Conservation (phyloP, 2,113 vertebrate species). For the Syrrhaptes paradoxus region DNA sequence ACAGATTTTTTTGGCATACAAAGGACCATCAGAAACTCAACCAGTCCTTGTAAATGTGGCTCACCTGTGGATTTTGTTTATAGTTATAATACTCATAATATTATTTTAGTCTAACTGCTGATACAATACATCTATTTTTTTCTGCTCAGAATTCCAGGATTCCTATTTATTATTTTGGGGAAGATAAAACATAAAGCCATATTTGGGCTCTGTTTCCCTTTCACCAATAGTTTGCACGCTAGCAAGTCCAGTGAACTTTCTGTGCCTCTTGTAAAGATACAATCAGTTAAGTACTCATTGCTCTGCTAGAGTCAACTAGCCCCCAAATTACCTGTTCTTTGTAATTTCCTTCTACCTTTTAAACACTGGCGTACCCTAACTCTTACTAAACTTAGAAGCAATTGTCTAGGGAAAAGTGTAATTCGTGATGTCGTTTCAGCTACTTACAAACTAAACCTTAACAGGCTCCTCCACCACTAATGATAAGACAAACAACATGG, state of each 20-base stretch:
- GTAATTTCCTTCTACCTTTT: slow-evolving; percentile 21
- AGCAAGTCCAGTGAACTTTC: not conserved
- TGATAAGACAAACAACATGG: slow-evolving; percentile 13
- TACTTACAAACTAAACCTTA: slow-evolving; percentile 10
- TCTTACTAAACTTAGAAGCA: slow-evolving; percentile 32
- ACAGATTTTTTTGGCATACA: not conserved
- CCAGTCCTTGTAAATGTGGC: not conserved
- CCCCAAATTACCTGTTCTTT: slow-evolving; percentile 38
- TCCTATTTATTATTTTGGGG: not conserved
- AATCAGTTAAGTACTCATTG: slow-evolving; percentile 27
- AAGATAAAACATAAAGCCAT: not conserved
- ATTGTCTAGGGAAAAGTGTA: slow-evolving; percentile 41
- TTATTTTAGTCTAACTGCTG: not conserved
- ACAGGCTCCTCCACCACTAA: not conserved
- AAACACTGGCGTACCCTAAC: slow-evolving; percentile 14
- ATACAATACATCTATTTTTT: not conserved
- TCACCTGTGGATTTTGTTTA: not conserved
- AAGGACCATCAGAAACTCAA: not conserved
- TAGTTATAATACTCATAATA: not conserved
- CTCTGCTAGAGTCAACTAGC: slow-evolving; percentile 33
- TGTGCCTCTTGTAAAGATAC: not conserved
- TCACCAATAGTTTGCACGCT: not conserved
- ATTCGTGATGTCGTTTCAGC: slow-evolving; percentile 28
- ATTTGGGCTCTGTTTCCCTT: not conserved
- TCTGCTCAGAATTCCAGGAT: not conserved